A percentile compares a stretch with the other conserved stretches of the same genome.
These are phyloP conservation scores for Chinchilla lanigera DNA, from an alignment of 2,113 vertebrate species.

Conservation along the genomic window DNA sequence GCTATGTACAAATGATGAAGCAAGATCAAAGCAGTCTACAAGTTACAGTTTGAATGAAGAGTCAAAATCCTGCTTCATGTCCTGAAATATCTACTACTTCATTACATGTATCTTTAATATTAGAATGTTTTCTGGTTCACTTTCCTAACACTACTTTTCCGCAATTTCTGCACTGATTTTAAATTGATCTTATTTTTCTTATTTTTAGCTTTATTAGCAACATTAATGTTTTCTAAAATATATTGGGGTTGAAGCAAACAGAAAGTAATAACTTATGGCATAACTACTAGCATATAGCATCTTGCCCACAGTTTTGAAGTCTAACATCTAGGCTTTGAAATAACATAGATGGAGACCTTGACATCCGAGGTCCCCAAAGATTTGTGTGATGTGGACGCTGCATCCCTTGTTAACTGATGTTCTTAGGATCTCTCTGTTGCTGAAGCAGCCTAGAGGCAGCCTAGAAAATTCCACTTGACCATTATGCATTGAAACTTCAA, in stretches of 20 bases:
- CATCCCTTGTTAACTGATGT: background rate
- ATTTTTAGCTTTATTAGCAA: background rate
- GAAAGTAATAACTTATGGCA: background rate
- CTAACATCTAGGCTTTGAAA: background rate
- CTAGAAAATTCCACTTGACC: background rate
- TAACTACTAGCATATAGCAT: background rate
- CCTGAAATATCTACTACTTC: background rate
- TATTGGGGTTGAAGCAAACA: background rate
- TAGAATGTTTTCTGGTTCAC: background rate
- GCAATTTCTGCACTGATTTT: background rate
- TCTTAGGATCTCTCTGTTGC: background rate
- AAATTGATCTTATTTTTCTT: background rate
- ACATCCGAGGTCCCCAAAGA: background rate
- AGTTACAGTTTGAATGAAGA: background rate
- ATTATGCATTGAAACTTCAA: background rate
- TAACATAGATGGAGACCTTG: background rate
- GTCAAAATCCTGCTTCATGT: background rate
- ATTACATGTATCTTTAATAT: background rate
- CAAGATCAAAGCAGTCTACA: background rate
- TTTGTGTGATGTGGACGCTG: background rate
- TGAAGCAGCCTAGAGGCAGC: background rate
- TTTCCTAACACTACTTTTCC: background rate
- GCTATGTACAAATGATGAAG: background rate
- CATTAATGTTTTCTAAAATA: background rate
- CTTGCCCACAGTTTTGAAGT: slow-evolving; percentile 6